Evolutionary conservation across 2,113 vertebrate species (phyloP).

Genomic region (Tychaedon coryphoeus): DNA sequence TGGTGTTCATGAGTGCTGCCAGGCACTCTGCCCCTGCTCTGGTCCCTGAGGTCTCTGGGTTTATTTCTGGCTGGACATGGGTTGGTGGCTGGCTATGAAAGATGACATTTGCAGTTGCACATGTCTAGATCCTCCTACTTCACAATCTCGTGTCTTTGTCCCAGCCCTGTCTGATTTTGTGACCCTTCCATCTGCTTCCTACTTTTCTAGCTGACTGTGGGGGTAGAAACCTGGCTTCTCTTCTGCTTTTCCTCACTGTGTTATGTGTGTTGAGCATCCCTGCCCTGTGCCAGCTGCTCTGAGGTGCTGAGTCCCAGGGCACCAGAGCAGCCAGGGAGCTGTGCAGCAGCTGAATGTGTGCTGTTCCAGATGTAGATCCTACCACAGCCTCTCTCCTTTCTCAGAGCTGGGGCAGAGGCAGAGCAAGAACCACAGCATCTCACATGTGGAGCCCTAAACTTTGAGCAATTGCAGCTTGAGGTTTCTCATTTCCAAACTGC

Average conservation of each 20-base stretch:
- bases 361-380: background rate
- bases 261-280: rapidly evolving
- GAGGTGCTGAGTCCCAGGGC: background rate
- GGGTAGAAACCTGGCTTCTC: background rate
- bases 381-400: background rate
- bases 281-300: rapidly evolving
- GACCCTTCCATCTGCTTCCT: background rate
- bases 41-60: background rate
- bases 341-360: background rate
- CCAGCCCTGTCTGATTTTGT: background rate
- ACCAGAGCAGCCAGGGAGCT: background rate
- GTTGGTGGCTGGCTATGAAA: background rate
- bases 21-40: background rate
- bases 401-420: background rate
- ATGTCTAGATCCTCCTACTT: background rate
- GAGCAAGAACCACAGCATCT: rapidly evolving
- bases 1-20: background rate
- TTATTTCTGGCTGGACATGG: background rate
- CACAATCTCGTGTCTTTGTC: background rate
- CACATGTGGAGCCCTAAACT: rapidly evolving
- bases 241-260: rapidly evolving
- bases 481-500: background rate
- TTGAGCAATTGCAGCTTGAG: background rate
- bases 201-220: background rate
- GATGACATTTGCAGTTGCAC: background rate